Evolutionary conservation across 2,797 vertebrate genomes (phyloP).

Genomic region (Pangasius macronema): DNA sequence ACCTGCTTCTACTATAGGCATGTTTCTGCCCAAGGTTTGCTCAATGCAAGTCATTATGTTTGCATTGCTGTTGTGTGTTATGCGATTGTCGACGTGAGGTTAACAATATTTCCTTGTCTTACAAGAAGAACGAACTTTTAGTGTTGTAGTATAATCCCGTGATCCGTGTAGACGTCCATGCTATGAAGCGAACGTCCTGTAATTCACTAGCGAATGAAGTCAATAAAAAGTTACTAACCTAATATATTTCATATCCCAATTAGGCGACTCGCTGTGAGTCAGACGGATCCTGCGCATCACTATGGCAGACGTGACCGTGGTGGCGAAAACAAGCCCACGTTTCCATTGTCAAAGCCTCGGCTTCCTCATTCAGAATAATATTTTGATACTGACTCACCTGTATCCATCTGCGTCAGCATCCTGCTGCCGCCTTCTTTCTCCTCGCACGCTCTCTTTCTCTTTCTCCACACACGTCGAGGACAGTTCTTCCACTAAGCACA

Average conservation of each 20-base stretch:
- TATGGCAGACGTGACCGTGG: not conserved
- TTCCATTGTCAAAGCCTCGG: not conserved
- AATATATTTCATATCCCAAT: not conserved
- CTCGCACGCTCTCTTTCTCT: not conserved
- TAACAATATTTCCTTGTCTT: not conserved
- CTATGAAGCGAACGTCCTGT: not conserved
- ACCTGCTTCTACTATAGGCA: not conserved
- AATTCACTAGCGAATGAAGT: not conserved
- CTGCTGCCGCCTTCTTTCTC: not conserved
- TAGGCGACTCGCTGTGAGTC: not conserved
- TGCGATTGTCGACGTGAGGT: not conserved
- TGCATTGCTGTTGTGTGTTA: not conserved
- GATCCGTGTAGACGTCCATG: not conserved
- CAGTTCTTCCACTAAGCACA: conserved; percentile 37
- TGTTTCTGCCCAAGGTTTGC: not conserved
- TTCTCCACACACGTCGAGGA: conserved; percentile 21
- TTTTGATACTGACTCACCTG: not conserved
- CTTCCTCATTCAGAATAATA: not conserved
- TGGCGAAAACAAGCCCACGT: not conserved
- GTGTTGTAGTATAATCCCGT: not conserved
- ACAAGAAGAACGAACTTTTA: not conserved
- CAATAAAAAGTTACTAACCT: not conserved
- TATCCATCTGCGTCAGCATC: too few relatives aligned
- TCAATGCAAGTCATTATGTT: not conserved
- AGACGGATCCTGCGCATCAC: not conserved